A percentile compares a stretch with the other conserved stretches of the same genome.
phyloP scores from a whole-genome alignment of 2,113 vertebrate genomes.

The Nettapus auritus region DNA sequence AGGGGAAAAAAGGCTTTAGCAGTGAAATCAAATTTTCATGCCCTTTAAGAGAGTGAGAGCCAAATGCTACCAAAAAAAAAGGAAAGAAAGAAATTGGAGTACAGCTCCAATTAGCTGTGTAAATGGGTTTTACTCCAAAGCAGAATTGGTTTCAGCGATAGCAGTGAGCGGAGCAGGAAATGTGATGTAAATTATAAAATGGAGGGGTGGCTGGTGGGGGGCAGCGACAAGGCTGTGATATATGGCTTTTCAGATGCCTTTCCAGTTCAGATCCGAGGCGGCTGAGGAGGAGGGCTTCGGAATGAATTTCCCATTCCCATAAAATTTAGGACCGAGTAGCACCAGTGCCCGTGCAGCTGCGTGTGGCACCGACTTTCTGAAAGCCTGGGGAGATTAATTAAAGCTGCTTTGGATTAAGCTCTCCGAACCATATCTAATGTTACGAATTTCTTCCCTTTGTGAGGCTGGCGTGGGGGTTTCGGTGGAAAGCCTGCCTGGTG shows the following conservation, averaged over 20 bases:
- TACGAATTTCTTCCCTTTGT: conserved; percentile 62
- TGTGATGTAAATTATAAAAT: conserved; percentile 13
- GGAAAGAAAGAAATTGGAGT: neutral
- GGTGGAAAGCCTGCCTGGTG: neutral
- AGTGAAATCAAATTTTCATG: neutral
- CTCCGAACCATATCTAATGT: conserved; percentile 69
- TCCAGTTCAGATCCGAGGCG: neutral
- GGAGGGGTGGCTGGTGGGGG: neutral
- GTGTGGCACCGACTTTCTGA: conserved; percentile 18
- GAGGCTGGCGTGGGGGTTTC: conserved; percentile 44
- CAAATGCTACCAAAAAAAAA: neutral
- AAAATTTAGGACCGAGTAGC: conserved; percentile 55
- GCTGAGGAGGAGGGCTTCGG: conserved; percentile 11
- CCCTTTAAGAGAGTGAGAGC: neutral
- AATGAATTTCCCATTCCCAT: conserved; percentile 65
- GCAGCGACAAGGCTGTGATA: neutral
- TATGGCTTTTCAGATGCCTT: neutral
- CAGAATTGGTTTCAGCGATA: neutral
- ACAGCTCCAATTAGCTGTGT: neutral
- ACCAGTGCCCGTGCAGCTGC: conserved; percentile 31
- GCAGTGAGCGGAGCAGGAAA: neutral
- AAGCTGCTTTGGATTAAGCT: conserved; percentile 73
- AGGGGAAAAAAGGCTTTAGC: neutral
- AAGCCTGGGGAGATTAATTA: conserved; percentile 74
- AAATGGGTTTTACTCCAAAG: neutral